A percentile compares a stretch with the other conserved stretches of the same genome.
Evolutionary conservation across 2,888 invertebrate genomes (phyloP).

Genomic region (Leucophenga maculata): DNA sequence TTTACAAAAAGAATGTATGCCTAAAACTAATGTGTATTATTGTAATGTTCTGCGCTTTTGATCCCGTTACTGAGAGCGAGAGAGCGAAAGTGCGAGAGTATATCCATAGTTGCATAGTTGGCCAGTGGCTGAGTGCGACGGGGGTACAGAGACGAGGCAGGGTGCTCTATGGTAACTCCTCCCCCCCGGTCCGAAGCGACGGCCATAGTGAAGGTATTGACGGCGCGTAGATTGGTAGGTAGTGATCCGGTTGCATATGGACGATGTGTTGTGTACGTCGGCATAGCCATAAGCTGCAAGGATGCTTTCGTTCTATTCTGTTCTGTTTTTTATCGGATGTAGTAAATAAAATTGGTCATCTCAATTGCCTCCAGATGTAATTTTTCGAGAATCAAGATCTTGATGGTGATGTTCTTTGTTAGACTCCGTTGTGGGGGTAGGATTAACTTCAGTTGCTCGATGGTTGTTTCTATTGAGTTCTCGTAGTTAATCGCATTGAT

Average conservation of each 20-base stretch:
- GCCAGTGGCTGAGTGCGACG: too few relatives aligned
- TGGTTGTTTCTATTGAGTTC: not conserved
- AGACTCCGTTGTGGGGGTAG: not conserved
- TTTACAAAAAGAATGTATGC: too few relatives aligned
- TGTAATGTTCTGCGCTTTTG: too few relatives aligned
- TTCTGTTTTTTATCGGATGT: not conserved
- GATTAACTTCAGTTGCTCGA: not conserved
- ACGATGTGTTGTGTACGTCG: not conserved
- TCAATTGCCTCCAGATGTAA: not conserved
- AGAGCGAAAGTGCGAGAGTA: too few relatives aligned
- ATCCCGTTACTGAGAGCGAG: too few relatives aligned
- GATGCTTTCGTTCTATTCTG: not conserved
- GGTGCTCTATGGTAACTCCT: conserved; percentile 34
- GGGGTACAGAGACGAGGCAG: too few relatives aligned
- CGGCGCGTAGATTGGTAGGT: not conserved
- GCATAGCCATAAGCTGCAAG: conserved; percentile 9
- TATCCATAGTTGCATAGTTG: too few relatives aligned
- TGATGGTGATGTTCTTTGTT: not conserved
- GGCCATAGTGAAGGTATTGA: conserved; percentile 13
- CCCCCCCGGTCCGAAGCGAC: conserved; percentile 26
- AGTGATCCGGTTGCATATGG: not conserved
- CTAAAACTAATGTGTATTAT: too few relatives aligned
- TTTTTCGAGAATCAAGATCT: not conserved
- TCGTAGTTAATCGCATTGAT: not conserved
- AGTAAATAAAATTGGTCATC: too few relatives aligned